Evolutionary conservation across 2,888 invertebrate genomes (phyloP), one percentile per base, ranked within the genome.

Genomic region (Agonum fuliginosum): DNA sequence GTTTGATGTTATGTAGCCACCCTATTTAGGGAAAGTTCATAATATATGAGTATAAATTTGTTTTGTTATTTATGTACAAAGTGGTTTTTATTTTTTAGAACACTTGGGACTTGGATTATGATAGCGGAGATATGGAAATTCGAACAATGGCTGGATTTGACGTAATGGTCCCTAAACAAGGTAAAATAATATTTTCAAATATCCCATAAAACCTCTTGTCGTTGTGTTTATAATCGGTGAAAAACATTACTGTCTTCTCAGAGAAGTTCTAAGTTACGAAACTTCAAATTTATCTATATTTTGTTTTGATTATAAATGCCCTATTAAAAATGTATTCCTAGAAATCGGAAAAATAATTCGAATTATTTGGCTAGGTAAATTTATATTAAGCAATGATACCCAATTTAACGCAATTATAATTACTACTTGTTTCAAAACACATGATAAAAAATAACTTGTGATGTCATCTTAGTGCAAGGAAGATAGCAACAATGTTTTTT

Each of bases 121-220:
- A 81, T 73, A 79, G 81, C 34, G 58, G 62, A 19, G 83, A 82
- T 74, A 83, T 83, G 80, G 84, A 85, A 74, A 85, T 91, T 67
- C 89, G 89, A 80, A 91, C 91, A 79, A 89, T 88, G 86, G 89
- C 90, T 22, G 91, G 91, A 62, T 89, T 92, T 81, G 91, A 92
- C 84, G 90, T 89, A 83, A 89, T 89, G 85, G 87, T 90, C 41
- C 84, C 84, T n/a, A 83, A 82, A 82, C 83, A 82, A 80, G 83
- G 86, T 86, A 80, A 85, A 27, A 43, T 34, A 5, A 34, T 30
- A 10, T 37, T 8, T 12, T 37, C n/a, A 37, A 34, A 34, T 10
- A 10, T 10, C 1, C n/a, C 6, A 34, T 2, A 4, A 34, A 4
- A 30, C 10, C 30, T 8, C 30, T 30, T 12, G 10, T 37, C 37